Evolutionary conservation across 2,113 vertebrate genomes (phyloP).

Genomic region (Oryctolagus cuniculus): DNA sequence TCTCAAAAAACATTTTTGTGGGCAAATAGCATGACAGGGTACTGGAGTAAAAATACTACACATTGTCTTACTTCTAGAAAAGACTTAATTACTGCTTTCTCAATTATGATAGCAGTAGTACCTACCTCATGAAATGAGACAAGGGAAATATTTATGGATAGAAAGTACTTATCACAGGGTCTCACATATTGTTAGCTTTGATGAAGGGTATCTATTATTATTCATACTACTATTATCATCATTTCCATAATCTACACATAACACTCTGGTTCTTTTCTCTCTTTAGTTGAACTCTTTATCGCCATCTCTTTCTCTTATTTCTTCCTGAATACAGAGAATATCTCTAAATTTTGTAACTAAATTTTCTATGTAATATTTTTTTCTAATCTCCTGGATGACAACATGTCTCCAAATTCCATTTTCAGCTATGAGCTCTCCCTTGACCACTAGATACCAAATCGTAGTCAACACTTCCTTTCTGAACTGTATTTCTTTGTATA

Average conservation of each 20-base stretch:
- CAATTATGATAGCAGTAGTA: neutral
- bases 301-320: neutral
- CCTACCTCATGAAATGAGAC: neutral
- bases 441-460: neutral
- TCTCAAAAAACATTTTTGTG: neutral
- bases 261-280: neutral
- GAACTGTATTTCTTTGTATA: neutral
- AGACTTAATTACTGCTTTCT: neutral
- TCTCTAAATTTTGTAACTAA: neutral
- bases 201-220: neutral
- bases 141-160: neutral
- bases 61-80: neutral
- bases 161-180: neutral
- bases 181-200: neutral
- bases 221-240: neutral
- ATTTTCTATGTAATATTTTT: neutral
- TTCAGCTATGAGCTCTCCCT: neutral
- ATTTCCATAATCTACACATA: neutral
- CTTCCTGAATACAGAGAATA: neutral
- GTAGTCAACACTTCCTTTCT: neutral
- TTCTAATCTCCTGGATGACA: neutral
- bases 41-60: neutral
- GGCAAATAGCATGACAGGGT: neutral
- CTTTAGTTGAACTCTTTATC: constrained; percentile 27
- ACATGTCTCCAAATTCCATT: neutral